These are phyloP conservation scores for Balaenoptera acutorostrata DNA, from an alignment of 2,113 vertebrate species.

Conservation along the genomic window DNA sequence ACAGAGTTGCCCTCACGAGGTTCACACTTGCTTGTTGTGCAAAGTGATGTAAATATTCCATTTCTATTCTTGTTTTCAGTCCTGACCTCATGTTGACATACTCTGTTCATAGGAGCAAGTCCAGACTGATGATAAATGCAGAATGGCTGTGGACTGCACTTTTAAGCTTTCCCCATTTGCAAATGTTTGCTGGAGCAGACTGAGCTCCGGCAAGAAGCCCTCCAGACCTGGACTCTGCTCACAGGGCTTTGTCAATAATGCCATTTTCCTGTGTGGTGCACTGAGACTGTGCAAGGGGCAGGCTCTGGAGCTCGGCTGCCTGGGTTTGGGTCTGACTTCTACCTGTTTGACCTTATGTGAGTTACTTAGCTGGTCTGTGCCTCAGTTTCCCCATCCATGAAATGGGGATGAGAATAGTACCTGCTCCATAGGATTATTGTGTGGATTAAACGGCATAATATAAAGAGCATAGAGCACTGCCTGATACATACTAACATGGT, in stretches of 20 bases:
- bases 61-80: not conserved
- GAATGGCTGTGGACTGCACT: not conserved
- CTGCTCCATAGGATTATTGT: not conserved
- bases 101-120: not conserved
- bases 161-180: not conserved
- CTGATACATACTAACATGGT: too few relatives aligned
- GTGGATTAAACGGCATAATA: not conserved
- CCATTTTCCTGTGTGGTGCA: fast-evolving
- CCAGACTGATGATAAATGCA: not conserved
- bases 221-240: not conserved
- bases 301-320: not conserved
- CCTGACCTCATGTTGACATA: not conserved
- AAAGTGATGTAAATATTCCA: not conserved
- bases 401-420: not conserved
- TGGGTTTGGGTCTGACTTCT: not conserved
- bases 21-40: not conserved
- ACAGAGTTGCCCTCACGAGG: not conserved
- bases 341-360: not conserved
- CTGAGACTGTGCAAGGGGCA: too few relatives aligned
- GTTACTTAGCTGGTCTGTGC: not conserved
- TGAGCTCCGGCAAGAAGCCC: not conserved
- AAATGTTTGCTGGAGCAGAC: not conserved
- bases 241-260: not conserved
- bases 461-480: not conserved
- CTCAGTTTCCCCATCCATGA: not conserved